These are phyloP conservation scores for Hybos culiciformis DNA, from an alignment of 2,888 invertebrate species.

Conservation along the genomic window DNA sequence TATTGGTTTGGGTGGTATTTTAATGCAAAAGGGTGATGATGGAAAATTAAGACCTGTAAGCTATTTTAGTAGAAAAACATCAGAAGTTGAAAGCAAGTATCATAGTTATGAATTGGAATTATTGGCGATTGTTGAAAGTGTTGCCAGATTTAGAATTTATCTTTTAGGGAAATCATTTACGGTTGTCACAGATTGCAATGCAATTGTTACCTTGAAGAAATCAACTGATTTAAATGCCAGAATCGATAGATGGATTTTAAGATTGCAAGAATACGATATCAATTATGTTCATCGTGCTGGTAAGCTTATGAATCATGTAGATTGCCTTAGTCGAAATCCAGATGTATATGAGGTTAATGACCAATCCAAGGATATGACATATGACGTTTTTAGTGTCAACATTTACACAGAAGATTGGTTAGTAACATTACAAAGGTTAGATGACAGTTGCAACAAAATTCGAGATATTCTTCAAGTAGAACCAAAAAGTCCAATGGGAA, in stretches of 20 bases:
- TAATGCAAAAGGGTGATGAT: not conserved
- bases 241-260: slow-evolving; percentile 7
- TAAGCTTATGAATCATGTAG: no score
- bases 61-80: slow-evolving; percentile 2
- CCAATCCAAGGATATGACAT: no score
- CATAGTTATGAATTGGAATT: slow-evolving; percentile 2
- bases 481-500: not conserved
- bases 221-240: slow-evolving; percentile 18
- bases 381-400: no score
- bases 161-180: not conserved
- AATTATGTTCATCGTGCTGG: no score
- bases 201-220: slow-evolving; percentile 10
- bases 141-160: not conserved
- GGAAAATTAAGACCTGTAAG: not conserved
- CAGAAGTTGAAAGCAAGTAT: not conserved
- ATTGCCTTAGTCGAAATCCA: no score
- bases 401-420: no score
- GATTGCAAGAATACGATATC: slow-evolving; percentile 17
- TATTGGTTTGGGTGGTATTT: not conserved
- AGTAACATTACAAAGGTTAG: no score
- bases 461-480: slow-evolving; percentile 5
- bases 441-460: slow-evolving; percentile 16
- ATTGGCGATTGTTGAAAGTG: not conserved
- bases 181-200: slow-evolving; percentile 2
- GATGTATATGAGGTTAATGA: no score